Evolutionary conservation across 2,888 invertebrate species (phyloP), one percentile per base, ranked within the genome.

Genomic region (Schrankia costaestrigalis): DNA sequence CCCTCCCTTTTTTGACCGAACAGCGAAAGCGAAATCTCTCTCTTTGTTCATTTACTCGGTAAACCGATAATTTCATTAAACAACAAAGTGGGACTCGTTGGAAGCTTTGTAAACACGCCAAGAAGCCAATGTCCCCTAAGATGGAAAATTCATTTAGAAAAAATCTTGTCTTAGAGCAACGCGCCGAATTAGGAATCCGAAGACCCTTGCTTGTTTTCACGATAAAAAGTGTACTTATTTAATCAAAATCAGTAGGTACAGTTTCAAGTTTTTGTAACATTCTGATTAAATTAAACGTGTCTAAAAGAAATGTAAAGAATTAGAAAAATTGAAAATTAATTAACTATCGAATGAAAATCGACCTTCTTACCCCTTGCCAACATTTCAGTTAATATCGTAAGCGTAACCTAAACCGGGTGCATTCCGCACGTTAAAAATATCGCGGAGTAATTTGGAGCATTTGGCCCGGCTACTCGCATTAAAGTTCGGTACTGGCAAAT

Each of bases 51-150:
- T 86, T 86, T 86, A 78, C 80, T 85, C 77, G 81, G 85, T 85
- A 87, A 87, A 87, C 87, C 87, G 87, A 86, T 87, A 87, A 87
- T 86, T 87, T 86, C 82, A 86, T 87, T 87, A 87, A 84, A 85
- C 86, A 86, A 86, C 85, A 85, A 86, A 86, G 85, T 85, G 82
- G 82, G 78, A 78, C 78, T 78, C 75, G 70, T 66, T 59, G 71
- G 73, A 62, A 71, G 74, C 72, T 71, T 71, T 62, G 83, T 79
- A 86, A 85, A 86, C 83, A 86, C 78, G 81, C 74, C 78, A 83
- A 86, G 84, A 84, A 87, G 85, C 83, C 85, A 81, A 77, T 84
- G 86, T 83, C 85, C 87, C 85, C 84, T 56, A 80, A 86, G 82
- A 85, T 80, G 72, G 63, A 70, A 79, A 79, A 86, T 81, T 85